A percentile compares a stretch with the other conserved stretches of the same genome.
These are phyloP conservation scores for Stichodactyla helianthus DNA, from an alignment of 64 coral and sea anemone species.

Conservation along the genomic window DNA sequence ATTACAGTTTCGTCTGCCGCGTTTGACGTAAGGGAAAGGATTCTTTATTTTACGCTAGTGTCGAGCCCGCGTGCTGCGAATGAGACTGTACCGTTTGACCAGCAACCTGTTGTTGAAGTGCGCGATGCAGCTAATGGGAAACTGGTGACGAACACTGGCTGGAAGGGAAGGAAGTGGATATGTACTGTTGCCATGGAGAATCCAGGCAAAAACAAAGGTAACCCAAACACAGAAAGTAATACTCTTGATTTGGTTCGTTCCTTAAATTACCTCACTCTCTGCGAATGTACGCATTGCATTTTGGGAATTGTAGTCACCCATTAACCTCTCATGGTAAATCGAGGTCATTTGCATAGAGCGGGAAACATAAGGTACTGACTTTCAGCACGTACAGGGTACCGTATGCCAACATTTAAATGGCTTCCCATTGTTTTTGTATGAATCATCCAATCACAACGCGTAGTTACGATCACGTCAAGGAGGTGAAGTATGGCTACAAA, in stretches of 20 bases:
- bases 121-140: conserved; percentile 52
- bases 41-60: conserved; percentile 43
- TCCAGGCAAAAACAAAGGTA: conserved; percentile 34
- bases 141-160: conserved; percentile 58
- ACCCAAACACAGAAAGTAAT: background rate
- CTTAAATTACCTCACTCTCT: too few species aligned
- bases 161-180: conserved; percentile 71
- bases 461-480: too few species aligned
- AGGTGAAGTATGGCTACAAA: too few species aligned
- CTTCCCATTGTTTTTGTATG: too few species aligned
- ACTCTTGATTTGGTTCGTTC: background rate
- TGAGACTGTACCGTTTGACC: conserved; percentile 69
- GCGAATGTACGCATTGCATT: too few species aligned
- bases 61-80: conserved; percentile 38
- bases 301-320: too few species aligned
- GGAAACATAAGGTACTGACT: too few species aligned
- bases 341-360: too few species aligned
- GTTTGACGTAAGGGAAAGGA: conserved; percentile 53
- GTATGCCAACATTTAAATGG: too few species aligned
- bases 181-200: conserved; percentile 27
- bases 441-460: too few species aligned
- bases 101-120: conserved; percentile 45
- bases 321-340: too few species aligned
- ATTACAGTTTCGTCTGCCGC: conserved; percentile 21
- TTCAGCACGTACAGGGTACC: too few species aligned